Percentiles rank a stretch among this genome's conserved stretches.
phyloP scores from a whole-genome alignment of 2,888 invertebrate genomes.

The Autographa gamma region DNA sequence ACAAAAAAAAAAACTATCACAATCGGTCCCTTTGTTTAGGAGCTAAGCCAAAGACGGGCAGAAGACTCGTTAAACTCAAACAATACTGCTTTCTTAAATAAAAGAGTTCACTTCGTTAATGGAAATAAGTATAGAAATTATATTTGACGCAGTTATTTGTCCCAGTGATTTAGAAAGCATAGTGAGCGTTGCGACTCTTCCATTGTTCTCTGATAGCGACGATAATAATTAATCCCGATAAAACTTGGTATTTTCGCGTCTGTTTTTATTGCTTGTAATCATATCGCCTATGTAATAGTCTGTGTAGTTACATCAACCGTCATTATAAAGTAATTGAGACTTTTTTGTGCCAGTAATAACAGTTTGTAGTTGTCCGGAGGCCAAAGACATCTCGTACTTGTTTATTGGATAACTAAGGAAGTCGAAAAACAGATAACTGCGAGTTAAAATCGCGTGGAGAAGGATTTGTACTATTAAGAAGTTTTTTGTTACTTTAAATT shows the following conservation, averaged over 20 bases:
- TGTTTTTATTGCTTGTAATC: slow-evolving; percentile 1
- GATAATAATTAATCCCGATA: slow-evolving; percentile 4
- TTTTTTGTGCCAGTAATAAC: not conserved
- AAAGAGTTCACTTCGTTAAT: too few relatives aligned
- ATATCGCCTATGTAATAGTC: not conserved
- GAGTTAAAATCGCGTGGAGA: too few relatives aligned
- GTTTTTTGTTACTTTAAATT: too few relatives aligned
- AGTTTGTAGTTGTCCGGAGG: not conserved
- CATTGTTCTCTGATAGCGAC: slow-evolving; percentile 2
- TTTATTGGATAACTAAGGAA: too few relatives aligned
- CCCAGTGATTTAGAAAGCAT: not conserved
- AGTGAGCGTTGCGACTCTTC: not conserved
- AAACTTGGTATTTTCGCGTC: not conserved
- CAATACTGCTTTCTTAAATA: too few relatives aligned
- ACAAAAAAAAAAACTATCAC: too few relatives aligned
- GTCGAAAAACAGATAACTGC: too few relatives aligned
- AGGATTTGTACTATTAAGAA: too few relatives aligned
- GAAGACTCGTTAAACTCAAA: too few relatives aligned
- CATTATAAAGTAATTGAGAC: not conserved
- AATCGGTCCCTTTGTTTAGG: too few relatives aligned
- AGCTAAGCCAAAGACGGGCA: too few relatives aligned
- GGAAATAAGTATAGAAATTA: not conserved
- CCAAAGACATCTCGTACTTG: too few relatives aligned
- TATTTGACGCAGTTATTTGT: not conserved
- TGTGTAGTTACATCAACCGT: not conserved